phyloP scores from a whole-genome alignment of 2,888 invertebrate species.

The Strigamia maritima region DNA sequence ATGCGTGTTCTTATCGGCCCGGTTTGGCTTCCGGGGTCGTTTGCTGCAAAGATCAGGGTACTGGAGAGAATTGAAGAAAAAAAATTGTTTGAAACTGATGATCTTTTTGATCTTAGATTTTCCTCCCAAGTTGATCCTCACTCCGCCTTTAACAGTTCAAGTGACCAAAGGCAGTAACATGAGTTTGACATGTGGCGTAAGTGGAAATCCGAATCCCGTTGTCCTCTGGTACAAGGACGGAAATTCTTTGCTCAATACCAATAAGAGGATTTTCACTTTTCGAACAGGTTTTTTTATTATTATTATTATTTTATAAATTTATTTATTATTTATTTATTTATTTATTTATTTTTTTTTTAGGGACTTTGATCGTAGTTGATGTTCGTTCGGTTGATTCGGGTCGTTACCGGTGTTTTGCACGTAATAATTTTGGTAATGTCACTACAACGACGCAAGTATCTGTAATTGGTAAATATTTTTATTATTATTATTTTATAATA shows the following conservation, averaged over 20 bases:
- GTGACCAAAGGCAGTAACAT: conserved; percentile 7
- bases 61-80: background rate
- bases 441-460: background rate
- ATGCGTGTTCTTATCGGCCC: background rate
- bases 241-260: background rate
- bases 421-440: background rate
- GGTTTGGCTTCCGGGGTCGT: conserved; percentile 2
- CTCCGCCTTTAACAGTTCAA: background rate
- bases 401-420: background rate
- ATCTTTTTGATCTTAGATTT: background rate
- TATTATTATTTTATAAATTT: background rate
- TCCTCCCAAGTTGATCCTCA: background rate
- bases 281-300: background rate
- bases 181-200: conserved; percentile 5
- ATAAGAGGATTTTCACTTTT: background rate
- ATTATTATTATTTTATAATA: background rate
- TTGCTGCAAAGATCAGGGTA: background rate
- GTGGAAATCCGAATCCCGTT: conserved; percentile 5
- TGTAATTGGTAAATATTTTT: background rate
- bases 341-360: background rate
- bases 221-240: background rate
- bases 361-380: background rate
- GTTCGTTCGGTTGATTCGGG: background rate
- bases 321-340: background rate
- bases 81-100: background rate